Percentiles rank a stretch among this genome's conserved stretches.
Evolutionary conservation across 2,113 vertebrate species (phyloP).

Genomic region (Lipophrys pholis): DNA sequence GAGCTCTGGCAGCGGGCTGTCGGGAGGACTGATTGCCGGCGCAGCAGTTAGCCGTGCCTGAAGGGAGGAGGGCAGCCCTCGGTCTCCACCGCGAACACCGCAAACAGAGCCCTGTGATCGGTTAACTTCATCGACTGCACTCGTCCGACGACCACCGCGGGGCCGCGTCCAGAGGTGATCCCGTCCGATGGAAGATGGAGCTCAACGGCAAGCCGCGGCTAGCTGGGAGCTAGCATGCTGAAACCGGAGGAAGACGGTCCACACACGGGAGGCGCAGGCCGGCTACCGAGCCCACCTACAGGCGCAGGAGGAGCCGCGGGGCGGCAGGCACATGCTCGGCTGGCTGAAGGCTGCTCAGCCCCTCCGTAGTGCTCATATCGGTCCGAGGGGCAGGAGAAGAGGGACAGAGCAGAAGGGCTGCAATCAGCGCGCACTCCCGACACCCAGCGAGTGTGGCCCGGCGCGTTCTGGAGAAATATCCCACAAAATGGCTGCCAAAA

Average conservation of each 20-base stretch:
- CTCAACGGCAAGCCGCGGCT: slow-evolving; percentile 60
- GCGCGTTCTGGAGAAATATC: slow-evolving; percentile 68
- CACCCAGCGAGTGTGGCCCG: slow-evolving; percentile 60
- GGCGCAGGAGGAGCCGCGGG: no score
- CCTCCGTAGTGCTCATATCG: slow-evolving; percentile 72
- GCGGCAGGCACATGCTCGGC: no score
- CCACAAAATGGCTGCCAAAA: slow-evolving; percentile 88
- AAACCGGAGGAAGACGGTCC: slow-evolving; percentile 63
- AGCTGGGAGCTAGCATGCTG: slow-evolving; percentile 68
- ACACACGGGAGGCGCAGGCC: slow-evolving; percentile 7
- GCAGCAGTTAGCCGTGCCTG: slow-evolving; percentile 66
- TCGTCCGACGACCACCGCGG: background rate
- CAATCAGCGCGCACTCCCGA: slow-evolving; percentile 79
- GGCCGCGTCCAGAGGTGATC: background rate
- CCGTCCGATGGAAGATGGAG: slow-evolving; percentile 37
- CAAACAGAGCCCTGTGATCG: background rate
- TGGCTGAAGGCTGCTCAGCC: slow-evolving; percentile 36
- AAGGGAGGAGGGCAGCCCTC: slow-evolving; percentile 66
- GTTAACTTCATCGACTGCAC: background rate
- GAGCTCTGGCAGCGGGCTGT: slow-evolving; percentile 43
- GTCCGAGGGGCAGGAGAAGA: slow-evolving; percentile 51
- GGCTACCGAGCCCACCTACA: no score
- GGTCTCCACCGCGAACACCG: slow-evolving; percentile 49
- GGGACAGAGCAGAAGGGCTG: slow-evolving; percentile 64
- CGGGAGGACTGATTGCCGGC: slow-evolving; percentile 57